Evolutionary conservation across 2,888 invertebrate species (phyloP).

Genomic region (Rhagophthalmus giganteus): DNA sequence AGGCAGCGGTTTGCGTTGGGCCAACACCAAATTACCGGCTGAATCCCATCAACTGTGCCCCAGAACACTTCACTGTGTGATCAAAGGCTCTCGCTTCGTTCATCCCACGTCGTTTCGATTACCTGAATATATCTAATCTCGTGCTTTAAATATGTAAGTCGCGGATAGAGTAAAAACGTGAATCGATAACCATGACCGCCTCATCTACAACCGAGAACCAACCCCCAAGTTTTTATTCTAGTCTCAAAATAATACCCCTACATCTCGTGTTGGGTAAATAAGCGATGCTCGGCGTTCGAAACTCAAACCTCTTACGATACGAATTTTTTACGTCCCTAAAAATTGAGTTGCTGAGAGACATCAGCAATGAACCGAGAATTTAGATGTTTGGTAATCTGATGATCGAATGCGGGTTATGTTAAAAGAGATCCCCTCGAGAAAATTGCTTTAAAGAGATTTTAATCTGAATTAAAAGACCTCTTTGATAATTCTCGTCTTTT

Average conservation of each 20-base stretch:
- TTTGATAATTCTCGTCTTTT: constrained; percentile 33
- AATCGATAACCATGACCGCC: constrained; percentile 14
- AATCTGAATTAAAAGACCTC: constrained; percentile 37
- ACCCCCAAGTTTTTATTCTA: not conserved
- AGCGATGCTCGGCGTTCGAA: constrained; percentile 12
- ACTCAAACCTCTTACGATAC: constrained; percentile 12
- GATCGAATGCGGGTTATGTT: constrained; percentile 45
- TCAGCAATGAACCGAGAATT: constrained; percentile 41
- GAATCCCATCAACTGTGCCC: constrained; percentile 50
- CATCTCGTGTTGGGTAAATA: constrained; percentile 6
- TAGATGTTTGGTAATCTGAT: constrained; percentile 45
- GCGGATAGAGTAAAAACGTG: constrained; percentile 2
- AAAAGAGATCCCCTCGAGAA: constrained; percentile 39
- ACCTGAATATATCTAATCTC: constrained; percentile 46
- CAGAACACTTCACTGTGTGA: constrained; percentile 48
- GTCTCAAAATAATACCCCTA: constrained; percentile 1
- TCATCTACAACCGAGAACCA: constrained; percentile 3
- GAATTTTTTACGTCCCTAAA: constrained; percentile 25
- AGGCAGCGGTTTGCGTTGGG: constrained; percentile 42
- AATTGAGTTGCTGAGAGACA: constrained; percentile 28
- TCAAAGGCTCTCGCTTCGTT: constrained; percentile 47
- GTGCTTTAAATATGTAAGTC: constrained; percentile 41
- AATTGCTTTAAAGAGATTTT: constrained; percentile 43
- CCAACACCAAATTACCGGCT: constrained; percentile 51
- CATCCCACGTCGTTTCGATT: constrained; percentile 47